Evolutionary conservation across 2,888 invertebrate species (phyloP).

Genomic region (Fragum fragum): DNA sequence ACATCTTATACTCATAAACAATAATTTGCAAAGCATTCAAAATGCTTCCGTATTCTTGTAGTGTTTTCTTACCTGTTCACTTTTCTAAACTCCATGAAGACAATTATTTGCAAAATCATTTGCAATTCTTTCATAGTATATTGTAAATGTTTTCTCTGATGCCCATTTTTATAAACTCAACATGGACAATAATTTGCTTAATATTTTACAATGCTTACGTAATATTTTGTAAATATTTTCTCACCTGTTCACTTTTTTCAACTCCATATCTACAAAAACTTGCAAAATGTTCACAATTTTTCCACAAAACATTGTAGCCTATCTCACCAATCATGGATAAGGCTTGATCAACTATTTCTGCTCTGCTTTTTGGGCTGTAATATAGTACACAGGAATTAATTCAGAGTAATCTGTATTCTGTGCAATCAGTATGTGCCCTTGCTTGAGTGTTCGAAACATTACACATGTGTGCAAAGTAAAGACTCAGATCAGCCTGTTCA

Average conservation of each 20-base stretch:
- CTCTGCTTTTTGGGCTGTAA: conserved; percentile 74
- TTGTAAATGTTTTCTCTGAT: conserved; percentile 84
- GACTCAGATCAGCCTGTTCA: too few relatives aligned
- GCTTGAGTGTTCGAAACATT: background rate
- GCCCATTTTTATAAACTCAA: too few relatives aligned
- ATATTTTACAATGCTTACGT: too few relatives aligned
- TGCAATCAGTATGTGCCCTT: background rate
- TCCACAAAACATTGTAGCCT: conserved; percentile 84
- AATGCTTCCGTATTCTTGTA: too few relatives aligned
- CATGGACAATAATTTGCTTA: too few relatives aligned
- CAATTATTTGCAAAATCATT: conserved; percentile 86
- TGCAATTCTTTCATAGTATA: conserved; percentile 85
- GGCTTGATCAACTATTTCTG: conserved; percentile 80
- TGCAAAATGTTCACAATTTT: conserved; percentile 86
- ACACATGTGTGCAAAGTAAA: background rate
- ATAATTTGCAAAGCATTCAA: too few relatives aligned
- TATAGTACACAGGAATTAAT: background rate
- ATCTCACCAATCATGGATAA: conserved; percentile 79
- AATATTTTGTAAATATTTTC: too few relatives aligned
- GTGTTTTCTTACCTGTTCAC: conserved; percentile 88
- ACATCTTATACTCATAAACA: too few relatives aligned
- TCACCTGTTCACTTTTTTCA: conserved; percentile 89
- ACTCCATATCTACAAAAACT: conserved; percentile 85
- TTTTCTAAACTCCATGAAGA: conserved; percentile 83
- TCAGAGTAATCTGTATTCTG: background rate